Evolutionary conservation across 1,140 invertebrate species (phyloP).

Genomic region (Aporrectodea caliginosa): DNA sequence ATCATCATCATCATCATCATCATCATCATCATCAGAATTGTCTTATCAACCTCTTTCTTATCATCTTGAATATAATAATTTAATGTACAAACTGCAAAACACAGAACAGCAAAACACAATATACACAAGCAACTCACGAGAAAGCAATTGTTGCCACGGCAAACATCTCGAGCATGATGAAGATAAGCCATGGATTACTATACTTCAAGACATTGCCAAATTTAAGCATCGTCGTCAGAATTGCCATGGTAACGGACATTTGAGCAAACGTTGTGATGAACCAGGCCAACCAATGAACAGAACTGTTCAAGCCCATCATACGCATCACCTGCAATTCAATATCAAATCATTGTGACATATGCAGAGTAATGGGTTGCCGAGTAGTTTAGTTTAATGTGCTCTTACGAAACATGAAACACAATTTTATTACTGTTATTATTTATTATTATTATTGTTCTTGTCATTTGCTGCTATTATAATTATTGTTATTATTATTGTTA

Average conservation of each 20-base stretch:
- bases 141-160: constrained; percentile 59
- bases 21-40: neutral
- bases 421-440: too few species aligned
- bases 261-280: constrained; percentile 62
- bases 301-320: constrained; percentile 63
- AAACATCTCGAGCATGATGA: constrained; percentile 60
- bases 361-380: too few species aligned
- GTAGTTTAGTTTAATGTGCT: too few species aligned
- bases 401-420: too few species aligned
- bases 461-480: too few species aligned
- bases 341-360: too few species aligned
- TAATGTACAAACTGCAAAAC: too few species aligned
- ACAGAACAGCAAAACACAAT: too few species aligned
- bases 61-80: too few species aligned
- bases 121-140: constrained; percentile 29
- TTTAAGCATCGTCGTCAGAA: constrained; percentile 59
- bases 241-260: constrained; percentile 58
- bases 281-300: constrained; percentile 64
- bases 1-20: neutral
- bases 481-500: too few species aligned
- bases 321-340: constrained; percentile 61
- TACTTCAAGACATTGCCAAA: constrained; percentile 58
- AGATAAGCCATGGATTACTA: constrained; percentile 58
- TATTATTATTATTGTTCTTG: too few species aligned
- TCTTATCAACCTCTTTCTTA: neutral